phyloP scores from a whole-genome alignment of 1,140 invertebrate species.

The Oscheius sp. region DNA sequence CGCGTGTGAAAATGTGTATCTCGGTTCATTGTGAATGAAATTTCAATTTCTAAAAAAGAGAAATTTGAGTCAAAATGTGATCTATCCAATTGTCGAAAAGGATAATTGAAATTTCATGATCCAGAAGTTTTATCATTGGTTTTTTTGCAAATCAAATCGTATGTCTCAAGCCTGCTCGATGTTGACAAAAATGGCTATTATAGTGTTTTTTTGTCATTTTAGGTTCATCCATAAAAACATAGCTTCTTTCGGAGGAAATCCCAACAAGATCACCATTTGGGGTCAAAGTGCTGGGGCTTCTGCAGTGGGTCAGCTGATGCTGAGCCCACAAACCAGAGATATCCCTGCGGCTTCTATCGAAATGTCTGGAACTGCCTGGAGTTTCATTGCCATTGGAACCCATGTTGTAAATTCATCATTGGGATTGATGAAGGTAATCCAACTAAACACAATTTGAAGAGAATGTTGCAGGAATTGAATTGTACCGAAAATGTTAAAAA shows the following conservation, averaged over 20 bases:
- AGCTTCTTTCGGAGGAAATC: conserved; percentile 52
- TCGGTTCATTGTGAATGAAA: too few relatives aligned
- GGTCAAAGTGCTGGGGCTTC: conserved; percentile 73
- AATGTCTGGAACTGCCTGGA: conserved; percentile 12
- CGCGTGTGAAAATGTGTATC: too few relatives aligned
- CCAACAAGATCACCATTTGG: conserved; percentile 66
- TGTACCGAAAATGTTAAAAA: not conserved
- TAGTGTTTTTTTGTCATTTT: too few relatives aligned
- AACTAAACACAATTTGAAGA: too few relatives aligned
- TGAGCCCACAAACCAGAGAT: conserved; percentile 68
- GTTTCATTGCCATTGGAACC: conserved; percentile 29
- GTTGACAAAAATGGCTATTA: too few relatives aligned
- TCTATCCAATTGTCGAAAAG: too few relatives aligned
- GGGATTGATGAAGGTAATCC: conserved; percentile 11
- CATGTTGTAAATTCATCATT: conserved; percentile 23
- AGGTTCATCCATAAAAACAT: conserved; percentile 45
- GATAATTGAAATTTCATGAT: too few relatives aligned
- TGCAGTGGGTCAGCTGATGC: conserved; percentile 74
- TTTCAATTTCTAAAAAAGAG: too few relatives aligned
- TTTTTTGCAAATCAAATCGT: too few relatives aligned
- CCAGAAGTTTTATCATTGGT: too few relatives aligned
- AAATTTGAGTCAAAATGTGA: too few relatives aligned
- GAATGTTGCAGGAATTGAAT: not conserved
- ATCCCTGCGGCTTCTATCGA: conserved; percentile 4
- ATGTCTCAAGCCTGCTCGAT: too few relatives aligned